A percentile compares a stretch with the other conserved stretches of the same genome.
phyloP scores from a whole-genome alignment of 2,797 vertebrate genomes.

The Amblyopsis hoosieri region DNA sequence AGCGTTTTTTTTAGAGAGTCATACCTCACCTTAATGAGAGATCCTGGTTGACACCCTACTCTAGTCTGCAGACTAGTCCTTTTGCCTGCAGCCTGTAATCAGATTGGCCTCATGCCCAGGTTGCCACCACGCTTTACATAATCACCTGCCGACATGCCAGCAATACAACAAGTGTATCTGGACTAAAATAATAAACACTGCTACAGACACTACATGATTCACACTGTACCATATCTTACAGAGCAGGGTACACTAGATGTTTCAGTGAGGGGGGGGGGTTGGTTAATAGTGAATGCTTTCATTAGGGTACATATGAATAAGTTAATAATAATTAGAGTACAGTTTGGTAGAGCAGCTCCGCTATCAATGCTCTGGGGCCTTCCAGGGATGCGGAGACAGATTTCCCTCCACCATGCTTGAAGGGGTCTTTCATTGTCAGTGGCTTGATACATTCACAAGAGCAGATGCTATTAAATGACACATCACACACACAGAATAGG shows the following conservation, averaged over 20 bases:
- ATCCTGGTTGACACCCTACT: not conserved
- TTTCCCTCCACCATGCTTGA: not conserved
- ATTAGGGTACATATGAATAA: too few species aligned
- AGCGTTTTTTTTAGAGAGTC: not conserved
- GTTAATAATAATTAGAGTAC: too few species aligned
- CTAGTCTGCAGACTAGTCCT: slow-evolving; percentile 1
- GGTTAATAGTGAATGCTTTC: too few species aligned
- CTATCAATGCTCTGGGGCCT: too few species aligned
- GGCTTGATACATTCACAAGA: slow-evolving; percentile 5
- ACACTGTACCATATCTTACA: slow-evolving; percentile 8
- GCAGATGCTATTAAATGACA: too few species aligned
- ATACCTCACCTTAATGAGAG: not conserved
- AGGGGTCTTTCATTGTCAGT: slow-evolving; percentile 15
- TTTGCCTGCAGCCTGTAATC: slow-evolving; percentile 34
- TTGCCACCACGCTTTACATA: slow-evolving; percentile 25
- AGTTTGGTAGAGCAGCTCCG: too few species aligned
- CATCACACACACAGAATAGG: not conserved
- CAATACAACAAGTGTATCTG: slow-evolving; percentile 11
- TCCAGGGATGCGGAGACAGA: not conserved
- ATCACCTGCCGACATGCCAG: slow-evolving; percentile 48
- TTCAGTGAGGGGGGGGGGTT: too few species aligned
- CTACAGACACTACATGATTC: slow-evolving; percentile 26
- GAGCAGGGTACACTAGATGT: too few species aligned
- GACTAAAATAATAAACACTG: not conserved
- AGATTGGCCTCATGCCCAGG: slow-evolving; percentile 30